Evolutionary conservation across 1,140 invertebrate genomes (phyloP).

Genomic region (Phymorhynchus buccinoides): DNA sequence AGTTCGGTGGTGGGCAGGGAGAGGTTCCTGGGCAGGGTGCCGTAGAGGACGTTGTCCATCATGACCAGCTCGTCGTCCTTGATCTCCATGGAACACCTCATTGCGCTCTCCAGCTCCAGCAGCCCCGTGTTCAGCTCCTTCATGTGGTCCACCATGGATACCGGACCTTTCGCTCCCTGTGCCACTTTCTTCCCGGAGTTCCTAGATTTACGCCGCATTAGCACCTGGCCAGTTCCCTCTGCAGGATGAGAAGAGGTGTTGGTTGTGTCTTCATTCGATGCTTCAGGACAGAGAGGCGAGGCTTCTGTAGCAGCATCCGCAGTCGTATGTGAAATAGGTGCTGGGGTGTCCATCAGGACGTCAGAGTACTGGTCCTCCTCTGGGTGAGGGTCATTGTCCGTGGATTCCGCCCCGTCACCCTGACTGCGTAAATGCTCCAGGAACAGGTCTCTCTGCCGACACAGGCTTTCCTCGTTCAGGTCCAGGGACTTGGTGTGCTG

Average conservation of each 20-base stretch:
- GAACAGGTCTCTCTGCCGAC: conserved; percentile 24
- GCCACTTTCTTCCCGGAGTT: background rate
- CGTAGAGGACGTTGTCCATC: conserved; percentile 36
- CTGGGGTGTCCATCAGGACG: background rate
- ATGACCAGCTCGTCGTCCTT: conserved; percentile 32
- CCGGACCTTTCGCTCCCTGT: background rate
- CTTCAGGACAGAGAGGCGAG: no score
- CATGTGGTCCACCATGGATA: background rate
- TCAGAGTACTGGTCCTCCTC: background rate
- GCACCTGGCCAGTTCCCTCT: background rate
- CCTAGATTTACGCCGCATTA: background rate
- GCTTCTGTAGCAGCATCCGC: background rate
- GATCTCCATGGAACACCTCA: conserved; percentile 36
- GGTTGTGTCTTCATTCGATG: background rate
- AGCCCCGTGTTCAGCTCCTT: conserved; percentile 20
- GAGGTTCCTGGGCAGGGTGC: conserved; percentile 31
- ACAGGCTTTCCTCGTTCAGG: background rate
- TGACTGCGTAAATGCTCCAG: background rate
- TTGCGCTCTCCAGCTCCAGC: conserved; percentile 13
- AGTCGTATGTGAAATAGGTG: no score
- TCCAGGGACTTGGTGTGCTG: conserved; percentile 6
- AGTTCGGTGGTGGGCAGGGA: conserved; percentile 36
- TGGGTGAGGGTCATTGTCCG: background rate
- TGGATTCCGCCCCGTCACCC: conserved; percentile 7
- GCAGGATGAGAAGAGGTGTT: background rate